Base-by-base conservation (phyloP, 1,140 invertebrate species). In the Pentalonia nigronervosa region DNA sequence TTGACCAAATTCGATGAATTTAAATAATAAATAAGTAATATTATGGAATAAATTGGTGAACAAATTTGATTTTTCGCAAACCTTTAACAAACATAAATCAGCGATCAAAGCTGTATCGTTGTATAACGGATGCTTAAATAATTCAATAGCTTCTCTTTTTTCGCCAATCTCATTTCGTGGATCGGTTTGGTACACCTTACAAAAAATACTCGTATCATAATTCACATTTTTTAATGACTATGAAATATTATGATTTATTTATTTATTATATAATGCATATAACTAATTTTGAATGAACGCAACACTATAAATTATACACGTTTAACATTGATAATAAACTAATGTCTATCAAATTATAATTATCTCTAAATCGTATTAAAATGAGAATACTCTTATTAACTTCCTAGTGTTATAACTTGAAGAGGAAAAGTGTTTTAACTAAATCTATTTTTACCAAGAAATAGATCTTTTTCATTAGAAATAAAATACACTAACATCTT, bases 41-140 rank as follows among this genome's bases (percentile, higher is more conserved):
- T 48, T 20, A 47, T 14, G 11, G 7, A 47, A 30, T 6, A 8
- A n/a, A 45, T 86, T 86, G 23, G 8, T 11, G 41, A 87, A 48
- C 11, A 47, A n/a, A 87, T n/a, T n/a, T n/a, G 30, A 87, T n/a
- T 30, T 87, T 88, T 91, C 20, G 47, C 76, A 53, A 41, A 93
- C 91, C 76, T 93, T 93, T 83, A 93, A 53, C n/a, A 93, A 45
- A 93, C 91, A 93, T 41, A 93, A 93, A 93, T 93, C 91, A 20
- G 48, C 91, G 30, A 93, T 48, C 14, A 93, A 17, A 25, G 3
- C 53, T 25, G 23, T 84, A 86, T 86, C 23, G n/a, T 93, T 53
- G 36, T 36, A 93, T 45, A 84, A 84, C 4, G 91, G 48, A 41
- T 93, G 91, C 30, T 30, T 84, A 53, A 53, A 53, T 1, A 41